phyloP scores from a whole-genome alignment of 2,797 vertebrate species.

The Naso thynnoides region DNA sequence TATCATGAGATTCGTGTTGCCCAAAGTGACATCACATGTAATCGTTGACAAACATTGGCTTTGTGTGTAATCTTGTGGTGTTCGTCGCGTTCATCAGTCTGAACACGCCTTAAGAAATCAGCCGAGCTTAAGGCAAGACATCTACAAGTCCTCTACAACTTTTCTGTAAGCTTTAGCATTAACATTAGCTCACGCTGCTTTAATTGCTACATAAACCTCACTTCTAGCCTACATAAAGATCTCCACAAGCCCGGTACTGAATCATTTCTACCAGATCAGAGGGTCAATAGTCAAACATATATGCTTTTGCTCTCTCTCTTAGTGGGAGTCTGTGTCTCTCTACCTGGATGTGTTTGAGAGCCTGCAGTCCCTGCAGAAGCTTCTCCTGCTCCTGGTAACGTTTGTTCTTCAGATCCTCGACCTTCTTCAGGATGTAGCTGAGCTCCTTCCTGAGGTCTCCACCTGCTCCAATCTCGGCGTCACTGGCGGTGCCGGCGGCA shows the following conservation, averaged over 20 bases:
- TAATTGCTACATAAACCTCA: background rate
- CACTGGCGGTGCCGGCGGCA: fast-evolving
- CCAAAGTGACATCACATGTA: too few relatives aligned
- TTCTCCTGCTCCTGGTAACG: slow-evolving; percentile 36
- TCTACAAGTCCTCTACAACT: background rate
- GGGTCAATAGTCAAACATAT: background rate
- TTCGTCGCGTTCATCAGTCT: too few relatives aligned
- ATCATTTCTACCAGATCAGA: background rate
- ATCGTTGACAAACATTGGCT: too few relatives aligned
- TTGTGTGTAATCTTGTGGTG: too few relatives aligned
- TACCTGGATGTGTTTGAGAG: slow-evolving; percentile 58
- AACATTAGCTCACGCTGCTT: too few relatives aligned
- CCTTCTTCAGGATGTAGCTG: slow-evolving; percentile 27
- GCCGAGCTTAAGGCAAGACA: too few relatives aligned
- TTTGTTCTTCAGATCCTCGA: slow-evolving; percentile 23
- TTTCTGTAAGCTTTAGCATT: background rate
- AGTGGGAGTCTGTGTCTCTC: slow-evolving; percentile 43
- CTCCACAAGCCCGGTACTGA: background rate
- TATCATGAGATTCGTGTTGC: too few relatives aligned
- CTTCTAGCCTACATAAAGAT: background rate
- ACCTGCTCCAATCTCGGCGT: fast-evolving
- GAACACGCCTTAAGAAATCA: too few relatives aligned
- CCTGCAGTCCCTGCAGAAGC: slow-evolving; percentile 37
- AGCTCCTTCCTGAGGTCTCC: slow-evolving; percentile 8
- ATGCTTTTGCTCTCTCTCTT: background rate